Base-by-base conservation (phyloP, 2,113 vertebrate species). In the Gorsachius goisagi region DNA sequence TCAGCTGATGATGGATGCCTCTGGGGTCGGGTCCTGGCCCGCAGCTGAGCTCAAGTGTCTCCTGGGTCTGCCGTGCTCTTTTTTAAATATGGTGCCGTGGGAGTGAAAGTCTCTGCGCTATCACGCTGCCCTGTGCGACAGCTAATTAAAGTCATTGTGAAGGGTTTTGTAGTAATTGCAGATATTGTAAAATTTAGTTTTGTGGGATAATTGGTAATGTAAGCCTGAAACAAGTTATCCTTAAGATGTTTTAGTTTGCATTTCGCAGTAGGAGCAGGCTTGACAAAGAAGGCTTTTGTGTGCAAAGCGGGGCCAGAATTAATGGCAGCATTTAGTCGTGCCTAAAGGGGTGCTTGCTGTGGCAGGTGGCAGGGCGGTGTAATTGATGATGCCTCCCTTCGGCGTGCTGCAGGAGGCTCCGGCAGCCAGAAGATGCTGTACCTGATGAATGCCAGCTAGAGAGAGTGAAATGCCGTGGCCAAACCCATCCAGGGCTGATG, bases 201-300 rank as follows among this genome's bases (percentile, higher is more conserved):
- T 90, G 76, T 89, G 86, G 72, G 15, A 55, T 94, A 92, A 91
- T 87, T 82, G 89, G 77, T 95, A 93, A 97, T 69, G 64, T 82
- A 93, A 93, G 80, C 80, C 80, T 85, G 89, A 92, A 97, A 95
- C 52, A 66, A 87, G 83, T 89, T 93, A 78, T 79, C 62, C 86
- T 82, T 82, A 75, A 95, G 86, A 87, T 95, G 86, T 94, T 95
- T 85, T 85, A 92, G 74, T 88, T 95, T 91, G 86, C 74, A 76
- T 85, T 91, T 96, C 90, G 92, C 68, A 75, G 86, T 68, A 84
- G 88, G 83, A 95, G 64, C 88, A 81, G 93, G n/a, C 20, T 60
- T 82, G 63, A 91, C 80, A 89, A 94, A 92, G 92, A 52, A 72
- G 76, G 53, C 69, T 92, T 93, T 90, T 92, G 83, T 95, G 69